These are phyloP conservation scores for Sebastes iracundus DNA, from an alignment of 2,797 vertebrate species.

Conservation along the genomic window DNA sequence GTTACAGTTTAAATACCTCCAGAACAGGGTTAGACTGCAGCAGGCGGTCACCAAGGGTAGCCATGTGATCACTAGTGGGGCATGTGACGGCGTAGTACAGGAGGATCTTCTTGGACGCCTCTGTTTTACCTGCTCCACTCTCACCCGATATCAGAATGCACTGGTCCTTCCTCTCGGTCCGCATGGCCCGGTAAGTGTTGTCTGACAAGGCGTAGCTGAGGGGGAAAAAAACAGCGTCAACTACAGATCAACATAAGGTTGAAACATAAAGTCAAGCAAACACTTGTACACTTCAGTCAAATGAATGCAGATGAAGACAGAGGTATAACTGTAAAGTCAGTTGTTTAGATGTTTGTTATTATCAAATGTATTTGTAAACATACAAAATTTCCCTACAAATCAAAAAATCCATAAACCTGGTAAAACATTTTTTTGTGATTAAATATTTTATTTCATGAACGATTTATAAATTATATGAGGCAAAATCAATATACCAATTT, in stretches of 20 bases:
- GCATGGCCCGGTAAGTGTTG: constrained; percentile 95
- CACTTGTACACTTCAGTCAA: not conserved
- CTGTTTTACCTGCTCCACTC: constrained; percentile 95
- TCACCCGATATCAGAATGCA: constrained; percentile 87
- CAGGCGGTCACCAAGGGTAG: constrained; percentile 84
- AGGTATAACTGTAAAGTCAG: not conserved
- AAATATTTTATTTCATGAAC: not conserved
- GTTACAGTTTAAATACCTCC: constrained; percentile 82
- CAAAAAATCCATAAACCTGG: not conserved
- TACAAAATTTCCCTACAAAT: not conserved
- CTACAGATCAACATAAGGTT: not conserved
- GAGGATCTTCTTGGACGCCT: constrained; percentile 96
- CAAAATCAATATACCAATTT: not conserved
- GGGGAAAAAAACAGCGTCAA: not conserved
- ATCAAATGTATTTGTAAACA: not conserved
- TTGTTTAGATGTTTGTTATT: not conserved
- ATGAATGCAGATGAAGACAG: too few species aligned
- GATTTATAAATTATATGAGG: not conserved
- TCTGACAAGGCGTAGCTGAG: constrained; percentile 93
- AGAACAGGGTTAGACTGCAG: constrained; percentile 94
- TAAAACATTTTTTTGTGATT: not conserved
- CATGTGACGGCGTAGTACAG: constrained; percentile 90
- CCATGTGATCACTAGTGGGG: constrained; percentile 73
- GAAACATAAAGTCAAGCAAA: not conserved
- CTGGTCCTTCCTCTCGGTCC: constrained; percentile 90